phyloP scores from a whole-genome alignment of 2,797 vertebrate species.

The Coranthus polyacanthus region DNA sequence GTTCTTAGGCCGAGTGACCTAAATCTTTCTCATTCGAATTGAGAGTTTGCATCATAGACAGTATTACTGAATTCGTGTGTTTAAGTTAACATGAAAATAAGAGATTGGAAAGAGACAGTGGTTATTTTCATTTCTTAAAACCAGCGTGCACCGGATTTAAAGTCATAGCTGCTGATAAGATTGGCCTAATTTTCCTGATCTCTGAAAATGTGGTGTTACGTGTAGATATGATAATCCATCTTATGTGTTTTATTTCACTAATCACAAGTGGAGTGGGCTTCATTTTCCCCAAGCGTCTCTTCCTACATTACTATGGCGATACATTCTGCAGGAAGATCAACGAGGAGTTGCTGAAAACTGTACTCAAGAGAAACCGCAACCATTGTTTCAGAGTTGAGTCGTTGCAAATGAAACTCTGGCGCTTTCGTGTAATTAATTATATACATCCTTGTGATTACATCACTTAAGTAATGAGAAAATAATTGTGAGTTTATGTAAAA shows the following conservation, averaged over 20 bases:
- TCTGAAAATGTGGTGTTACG: neutral
- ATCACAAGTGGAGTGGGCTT: neutral
- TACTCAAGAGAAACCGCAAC: neutral
- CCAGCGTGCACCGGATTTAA: conserved; percentile 4
- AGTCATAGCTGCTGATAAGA: conserved; percentile 15
- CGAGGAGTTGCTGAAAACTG: conserved; percentile 8
- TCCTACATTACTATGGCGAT: neutral
- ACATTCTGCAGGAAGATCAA: neutral
- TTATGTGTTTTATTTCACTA: conserved; percentile 2
- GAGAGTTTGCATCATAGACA: conserved; percentile 14
- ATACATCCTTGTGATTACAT: conserved; percentile 22
- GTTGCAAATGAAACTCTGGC: conserved; percentile 14
- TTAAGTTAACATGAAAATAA: conserved; percentile 22
- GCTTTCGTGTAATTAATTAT: conserved; percentile 35
- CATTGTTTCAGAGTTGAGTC: conserved; percentile 20
- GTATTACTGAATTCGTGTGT: conserved; percentile 10
- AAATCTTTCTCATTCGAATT: conserved; percentile 39
- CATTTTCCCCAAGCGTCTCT: neutral
- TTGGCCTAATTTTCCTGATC: conserved; percentile 7
- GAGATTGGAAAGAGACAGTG: conserved; percentile 7
- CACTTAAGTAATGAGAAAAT: conserved; percentile 38
- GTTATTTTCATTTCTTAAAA: conserved; percentile 9
- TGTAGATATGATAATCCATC: neutral
- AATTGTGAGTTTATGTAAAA: conserved; percentile 16
- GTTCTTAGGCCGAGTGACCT: conserved; percentile 28